Conservation (phyloP, 2,113 vertebrate species). For the Oriolus oriolus region DNA sequence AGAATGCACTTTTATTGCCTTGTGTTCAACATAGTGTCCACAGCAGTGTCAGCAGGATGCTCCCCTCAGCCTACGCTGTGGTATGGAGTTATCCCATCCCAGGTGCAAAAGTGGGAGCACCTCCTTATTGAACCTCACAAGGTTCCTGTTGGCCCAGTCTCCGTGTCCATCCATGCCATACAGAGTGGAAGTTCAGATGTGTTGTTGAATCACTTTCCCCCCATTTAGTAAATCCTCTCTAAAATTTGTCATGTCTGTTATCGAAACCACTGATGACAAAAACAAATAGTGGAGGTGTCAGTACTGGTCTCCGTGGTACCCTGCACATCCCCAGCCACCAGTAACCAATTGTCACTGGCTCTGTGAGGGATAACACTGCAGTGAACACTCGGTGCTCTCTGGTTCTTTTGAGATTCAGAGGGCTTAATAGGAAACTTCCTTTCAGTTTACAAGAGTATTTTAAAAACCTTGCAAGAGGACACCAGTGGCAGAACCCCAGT, state of each 20-base stretch:
- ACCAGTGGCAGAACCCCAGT: not conserved
- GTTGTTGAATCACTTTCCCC: not conserved
- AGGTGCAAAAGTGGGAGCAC: not conserved
- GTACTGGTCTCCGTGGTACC: not conserved
- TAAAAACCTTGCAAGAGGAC: not conserved
- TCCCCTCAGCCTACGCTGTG: not conserved
- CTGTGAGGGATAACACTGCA: not conserved
- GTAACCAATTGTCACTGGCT: not conserved
- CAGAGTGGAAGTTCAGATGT: not conserved
- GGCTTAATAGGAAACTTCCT: not conserved
- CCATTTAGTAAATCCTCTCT: not conserved
- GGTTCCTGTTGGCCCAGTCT: not conserved
- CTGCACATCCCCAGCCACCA: not conserved
- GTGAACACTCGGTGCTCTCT: not conserved
- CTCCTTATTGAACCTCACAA: not conserved
- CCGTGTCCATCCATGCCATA: not conserved
- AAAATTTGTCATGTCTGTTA: not conserved
- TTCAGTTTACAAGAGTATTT: not conserved
- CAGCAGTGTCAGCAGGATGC: not conserved
- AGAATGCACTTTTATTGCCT: not conserved
- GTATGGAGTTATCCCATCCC: not conserved
- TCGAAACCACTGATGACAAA: not conserved
- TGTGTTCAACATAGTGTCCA: fast-evolving
- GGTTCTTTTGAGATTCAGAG: not conserved
- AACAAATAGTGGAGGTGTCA: not conserved